phyloP scores from a whole-genome alignment of 2,888 invertebrate genomes.

The Andrena hattorfiana region DNA sequence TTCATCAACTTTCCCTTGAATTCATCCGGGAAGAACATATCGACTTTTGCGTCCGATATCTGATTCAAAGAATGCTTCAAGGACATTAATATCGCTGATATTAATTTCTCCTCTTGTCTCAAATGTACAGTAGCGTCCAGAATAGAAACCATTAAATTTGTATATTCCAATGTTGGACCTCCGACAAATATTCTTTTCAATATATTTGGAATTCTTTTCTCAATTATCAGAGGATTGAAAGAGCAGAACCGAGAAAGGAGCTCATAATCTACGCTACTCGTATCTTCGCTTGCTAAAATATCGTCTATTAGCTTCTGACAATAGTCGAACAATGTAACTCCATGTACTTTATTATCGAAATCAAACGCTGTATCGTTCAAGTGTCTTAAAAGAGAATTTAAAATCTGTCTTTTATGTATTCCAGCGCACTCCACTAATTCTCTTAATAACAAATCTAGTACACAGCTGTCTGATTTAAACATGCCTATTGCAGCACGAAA shows the following conservation, averaged over 20 bases:
- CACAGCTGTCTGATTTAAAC: conserved; percentile 67
- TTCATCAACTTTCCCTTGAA: conserved; percentile 70
- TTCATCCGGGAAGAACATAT: conserved; percentile 64
- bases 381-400: conserved; percentile 65
- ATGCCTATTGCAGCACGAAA: conserved; percentile 69
- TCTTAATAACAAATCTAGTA: conserved; percentile 76
- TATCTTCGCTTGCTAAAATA: conserved; percentile 61
- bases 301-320: conserved; percentile 72
- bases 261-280: conserved; percentile 68
- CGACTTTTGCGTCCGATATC: conserved; percentile 1
- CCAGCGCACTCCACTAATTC: conserved; percentile 70
- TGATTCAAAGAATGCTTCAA: conserved; percentile 59
- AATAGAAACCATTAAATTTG: conserved; percentile 71
- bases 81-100: conserved; percentile 75
- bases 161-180: conserved; percentile 52
- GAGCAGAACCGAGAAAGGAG: conserved; percentile 71
- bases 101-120: conserved; percentile 79
- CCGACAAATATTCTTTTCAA: conserved; percentile 72
- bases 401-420: conserved; percentile 62
- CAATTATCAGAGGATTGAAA: conserved; percentile 80
- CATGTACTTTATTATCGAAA: conserved; percentile 76
- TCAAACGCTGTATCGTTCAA: conserved; percentile 73
- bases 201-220: conserved; percentile 73
- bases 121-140: conserved; percentile 75
- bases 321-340: conserved; percentile 71